Evolutionary conservation across 2,113 vertebrate genomes (phyloP).

Genomic region (Chloroceryle aenea): DNA sequence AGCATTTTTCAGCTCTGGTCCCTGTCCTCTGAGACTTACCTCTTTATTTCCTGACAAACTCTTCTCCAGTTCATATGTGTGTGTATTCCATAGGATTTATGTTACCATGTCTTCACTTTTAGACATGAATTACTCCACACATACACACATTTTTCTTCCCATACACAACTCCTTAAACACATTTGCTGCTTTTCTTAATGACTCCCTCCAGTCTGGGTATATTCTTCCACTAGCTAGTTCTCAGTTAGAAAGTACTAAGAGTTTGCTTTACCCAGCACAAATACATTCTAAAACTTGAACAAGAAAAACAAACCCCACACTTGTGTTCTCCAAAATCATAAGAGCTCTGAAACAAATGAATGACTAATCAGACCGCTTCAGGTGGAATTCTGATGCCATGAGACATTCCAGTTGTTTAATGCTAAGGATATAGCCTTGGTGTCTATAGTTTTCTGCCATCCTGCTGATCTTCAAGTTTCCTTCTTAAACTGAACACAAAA

Average conservation of each 20-base stretch:
- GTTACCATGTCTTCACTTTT: background rate
- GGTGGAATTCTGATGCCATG: background rate
- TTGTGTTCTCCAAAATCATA: background rate
- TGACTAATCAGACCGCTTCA: background rate
- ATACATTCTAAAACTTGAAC: background rate
- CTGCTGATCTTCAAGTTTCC: background rate
- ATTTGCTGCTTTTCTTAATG: background rate
- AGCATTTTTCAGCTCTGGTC: background rate
- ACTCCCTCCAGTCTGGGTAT: background rate
- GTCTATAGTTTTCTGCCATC: background rate
- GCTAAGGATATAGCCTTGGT: background rate
- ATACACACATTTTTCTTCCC: background rate
- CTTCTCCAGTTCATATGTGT: background rate
- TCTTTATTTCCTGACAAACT: background rate
- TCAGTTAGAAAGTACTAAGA: background rate
- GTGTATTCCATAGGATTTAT: background rate
- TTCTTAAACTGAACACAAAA: background rate
- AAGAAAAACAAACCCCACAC: background rate
- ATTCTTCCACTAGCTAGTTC: background rate
- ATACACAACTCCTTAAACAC: background rate
- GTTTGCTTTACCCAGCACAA: background rate
- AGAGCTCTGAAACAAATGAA: background rate
- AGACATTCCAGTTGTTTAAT: background rate
- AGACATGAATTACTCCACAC: background rate
- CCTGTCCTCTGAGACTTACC: background rate